Percentiles rank a stretch among this genome's conserved stretches.
Evolutionary conservation across 2,888 invertebrate genomes (phyloP).

Genomic region (Exephanes ischioxanthus): DNA sequence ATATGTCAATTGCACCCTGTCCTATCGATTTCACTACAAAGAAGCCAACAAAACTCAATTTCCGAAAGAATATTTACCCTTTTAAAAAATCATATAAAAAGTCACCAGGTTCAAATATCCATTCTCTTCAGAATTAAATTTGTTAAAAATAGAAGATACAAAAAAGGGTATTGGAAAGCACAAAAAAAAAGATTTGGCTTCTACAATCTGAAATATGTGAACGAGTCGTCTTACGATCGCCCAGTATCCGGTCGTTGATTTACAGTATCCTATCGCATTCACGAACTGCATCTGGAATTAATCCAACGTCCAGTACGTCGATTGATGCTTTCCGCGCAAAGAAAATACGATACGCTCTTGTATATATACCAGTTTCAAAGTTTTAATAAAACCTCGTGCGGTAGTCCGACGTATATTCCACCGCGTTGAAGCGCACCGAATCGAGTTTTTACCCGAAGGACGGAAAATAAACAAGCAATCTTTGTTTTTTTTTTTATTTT

Average conservation of each 20-base stretch:
- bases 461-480: conserved; percentile 42
- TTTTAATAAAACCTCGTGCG: conserved; percentile 63
- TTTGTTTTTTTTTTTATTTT: conserved; percentile 57
- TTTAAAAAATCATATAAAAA: no score
- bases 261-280: conserved; percentile 19
- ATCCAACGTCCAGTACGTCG: conserved; percentile 27
- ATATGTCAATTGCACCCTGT: no score
- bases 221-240: conserved; percentile 19
- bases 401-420: conserved; percentile 45
- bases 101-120: no score
- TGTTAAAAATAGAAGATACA: no score
- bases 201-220: background rate
- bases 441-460: conserved; percentile 40
- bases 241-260: conserved; percentile 53
- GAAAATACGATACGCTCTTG: conserved; percentile 19
- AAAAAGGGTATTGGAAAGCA: no score
- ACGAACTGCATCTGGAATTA: conserved; percentile 42
- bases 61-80: no score
- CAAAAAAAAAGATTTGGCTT: no score
- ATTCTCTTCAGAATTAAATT: no score
- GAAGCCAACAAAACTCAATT: no score
- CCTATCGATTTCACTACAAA: no score
- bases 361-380: conserved; percentile 46
- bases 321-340: conserved; percentile 22
- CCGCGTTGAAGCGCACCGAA: conserved; percentile 37